Base-by-base conservation (phyloP, 2,113 vertebrate species). In the Platycercus adscitus region DNA sequence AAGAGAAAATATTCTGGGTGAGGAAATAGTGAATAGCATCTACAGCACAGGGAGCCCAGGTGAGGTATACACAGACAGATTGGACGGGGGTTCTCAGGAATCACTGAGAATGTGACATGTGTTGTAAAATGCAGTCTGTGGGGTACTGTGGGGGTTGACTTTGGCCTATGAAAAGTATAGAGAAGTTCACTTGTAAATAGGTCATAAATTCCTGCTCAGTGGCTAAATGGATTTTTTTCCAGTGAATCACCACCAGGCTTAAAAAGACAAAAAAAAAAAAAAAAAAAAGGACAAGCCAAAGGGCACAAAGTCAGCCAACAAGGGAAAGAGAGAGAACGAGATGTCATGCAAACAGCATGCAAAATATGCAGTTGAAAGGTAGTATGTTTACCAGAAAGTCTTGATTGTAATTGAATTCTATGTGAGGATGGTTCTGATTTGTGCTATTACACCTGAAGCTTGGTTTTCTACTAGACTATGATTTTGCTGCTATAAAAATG, bases 231-330 rank as follows among this genome's bases (percentile, higher is more conserved):
- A 85, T 75, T 76, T 90, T 91, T 92, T 92, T 89, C 76, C 41
- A 87, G 49, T 96, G 89, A 88, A 81, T 90, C 35, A 88, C 43
- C 16, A 39, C 31, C 7, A 73, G 39, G 16, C 46, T 79, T 46
- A 60, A 55, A 64, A 70, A 56, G 14, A 2, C 24, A 41, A 87
- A 60, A 75, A 24, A 16, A 7, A 47, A 24, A 16, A 7, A 47
- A 44, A 44, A 44, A 44, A 79, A 60, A 69, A 29, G 47, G 46
- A 26, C 72, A 89, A 94, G 89, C 91, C 85, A 86, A 77, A 91
- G 81, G 87, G 56, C 73, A 91, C 19, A 10, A 79, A 95, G 89
- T 96, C 91, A 93, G 91, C 71, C 94, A 95, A 79, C 47, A 70
- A 89, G 55, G 25, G 75, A 65, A 76, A 56, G 47, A 71, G 65